Evolutionary conservation across 1,140 invertebrate species (phyloP).

Genomic region (Dendroctonus ponderosae): DNA sequence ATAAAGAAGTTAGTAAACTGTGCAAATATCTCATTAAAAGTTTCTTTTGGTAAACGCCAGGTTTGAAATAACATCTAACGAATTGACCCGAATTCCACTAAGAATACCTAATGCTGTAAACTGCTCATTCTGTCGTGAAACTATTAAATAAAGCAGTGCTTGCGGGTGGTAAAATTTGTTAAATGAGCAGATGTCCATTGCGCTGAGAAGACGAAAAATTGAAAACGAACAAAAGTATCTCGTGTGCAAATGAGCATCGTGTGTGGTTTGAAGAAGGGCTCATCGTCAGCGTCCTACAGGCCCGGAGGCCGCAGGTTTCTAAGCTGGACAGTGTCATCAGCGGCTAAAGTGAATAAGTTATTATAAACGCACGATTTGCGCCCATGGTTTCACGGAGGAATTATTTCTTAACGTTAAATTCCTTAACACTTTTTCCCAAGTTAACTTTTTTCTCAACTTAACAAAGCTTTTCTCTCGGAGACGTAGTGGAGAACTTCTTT

Average conservation of each 20-base stretch:
- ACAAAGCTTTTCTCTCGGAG: too few species aligned
- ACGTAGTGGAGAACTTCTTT: too few species aligned
- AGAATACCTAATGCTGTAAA: too few species aligned
- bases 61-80: too few species aligned
- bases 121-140: too few species aligned
- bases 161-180: constrained; percentile 17
- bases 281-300: constrained; percentile 9
- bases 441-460: too few species aligned
- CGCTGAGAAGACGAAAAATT: neutral
- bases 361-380: constrained; percentile 6
- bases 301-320: neutral
- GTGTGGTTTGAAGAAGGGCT: constrained; percentile 21
- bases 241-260: constrained; percentile 27
- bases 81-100: too few species aligned
- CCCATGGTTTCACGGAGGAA: neutral
- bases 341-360: constrained; percentile 25
- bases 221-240: constrained; percentile 17
- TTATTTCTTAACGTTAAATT: too few species aligned
- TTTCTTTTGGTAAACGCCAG: too few species aligned
- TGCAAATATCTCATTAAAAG: too few species aligned
- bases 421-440: too few species aligned
- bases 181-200: constrained; percentile 15
- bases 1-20: too few species aligned
- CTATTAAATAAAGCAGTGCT: constrained; percentile 1
- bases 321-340: constrained; percentile 25